A percentile compares a stretch with the other conserved stretches of the same genome.
Evolutionary conservation across 2,797 vertebrate genomes (phyloP).

Genomic region (Orestias chungarensis): DNA sequence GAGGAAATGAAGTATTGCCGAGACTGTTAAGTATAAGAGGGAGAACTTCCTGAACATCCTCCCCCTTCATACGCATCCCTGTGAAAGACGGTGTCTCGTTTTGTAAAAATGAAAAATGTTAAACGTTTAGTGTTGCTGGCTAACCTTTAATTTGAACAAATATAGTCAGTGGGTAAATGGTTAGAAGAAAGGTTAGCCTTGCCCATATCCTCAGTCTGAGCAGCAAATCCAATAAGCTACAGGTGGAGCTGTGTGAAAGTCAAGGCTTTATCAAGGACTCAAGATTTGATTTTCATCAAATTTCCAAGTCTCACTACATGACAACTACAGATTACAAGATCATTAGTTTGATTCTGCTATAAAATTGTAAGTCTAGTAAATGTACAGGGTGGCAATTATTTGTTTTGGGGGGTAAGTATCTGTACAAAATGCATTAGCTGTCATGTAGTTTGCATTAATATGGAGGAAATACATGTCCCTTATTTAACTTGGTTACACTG

Average conservation of each 20-base stretch:
- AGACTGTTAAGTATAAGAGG: not conserved
- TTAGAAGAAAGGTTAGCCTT: not conserved
- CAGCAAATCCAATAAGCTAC: no score
- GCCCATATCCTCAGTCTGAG: not conserved
- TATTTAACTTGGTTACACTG: not conserved
- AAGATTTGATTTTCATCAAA: no score
- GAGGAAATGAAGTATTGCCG: slow-evolving; percentile 6
- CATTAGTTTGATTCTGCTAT: no score
- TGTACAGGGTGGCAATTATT: not conserved
- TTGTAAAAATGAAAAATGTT: not conserved
- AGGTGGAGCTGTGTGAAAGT: no score
- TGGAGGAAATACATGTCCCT: not conserved
- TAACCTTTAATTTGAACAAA: not conserved
- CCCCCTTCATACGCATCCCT: not conserved
- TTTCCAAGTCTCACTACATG: no score
- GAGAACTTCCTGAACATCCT: slow-evolving; percentile 5
- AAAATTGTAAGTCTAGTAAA: not conserved
- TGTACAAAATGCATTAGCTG: not conserved
- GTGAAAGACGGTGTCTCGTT: not conserved
- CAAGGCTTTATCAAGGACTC: no score
- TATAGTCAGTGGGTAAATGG: not conserved
- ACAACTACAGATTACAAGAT: no score
- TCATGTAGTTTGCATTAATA: not conserved
- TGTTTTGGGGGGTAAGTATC: not conserved
- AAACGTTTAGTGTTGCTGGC: no score